Percentiles rank a stretch among this genome's conserved stretches.
Conservation (phyloP, 2,888 invertebrate species). For the Drosophila mulleri region DNA sequence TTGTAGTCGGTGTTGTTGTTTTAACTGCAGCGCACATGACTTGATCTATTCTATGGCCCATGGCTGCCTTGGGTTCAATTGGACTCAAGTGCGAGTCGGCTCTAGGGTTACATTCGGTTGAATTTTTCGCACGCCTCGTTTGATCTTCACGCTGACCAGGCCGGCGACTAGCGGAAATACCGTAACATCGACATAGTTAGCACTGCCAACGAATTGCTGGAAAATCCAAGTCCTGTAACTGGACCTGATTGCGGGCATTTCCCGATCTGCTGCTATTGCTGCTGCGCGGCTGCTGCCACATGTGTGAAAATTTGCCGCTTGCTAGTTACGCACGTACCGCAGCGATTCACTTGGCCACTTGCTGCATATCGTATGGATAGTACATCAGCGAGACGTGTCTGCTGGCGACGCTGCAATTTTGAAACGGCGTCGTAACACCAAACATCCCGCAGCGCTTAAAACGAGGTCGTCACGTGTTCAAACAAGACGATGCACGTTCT, state of each 20-base stretch:
- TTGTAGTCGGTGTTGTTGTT: conserved; percentile 54
- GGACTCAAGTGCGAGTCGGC: conserved; percentile 39
- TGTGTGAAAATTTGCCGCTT: conserved; percentile 66
- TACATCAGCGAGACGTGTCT: conserved; percentile 52
- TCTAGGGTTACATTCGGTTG: conserved; percentile 67
- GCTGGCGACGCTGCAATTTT: conserved; percentile 54
- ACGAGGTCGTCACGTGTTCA: conserved; percentile 77
- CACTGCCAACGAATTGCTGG: conserved; percentile 41
- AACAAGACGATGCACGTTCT: conserved; percentile 61
- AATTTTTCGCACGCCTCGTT: conserved; percentile 71
- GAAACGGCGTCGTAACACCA: conserved; percentile 49
- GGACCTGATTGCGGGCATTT: conserved; percentile 63
- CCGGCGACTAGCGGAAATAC: conserved; percentile 63
- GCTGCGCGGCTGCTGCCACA: conserved; percentile 31
- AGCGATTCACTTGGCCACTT: conserved; percentile 39
- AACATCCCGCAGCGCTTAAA: conserved; percentile 64
- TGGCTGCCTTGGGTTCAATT: background rate
- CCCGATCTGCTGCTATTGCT: conserved; percentile 23
- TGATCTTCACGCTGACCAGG: conserved; percentile 61
- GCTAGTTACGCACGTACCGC: conserved; percentile 57
- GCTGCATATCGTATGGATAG: conserved; percentile 30
- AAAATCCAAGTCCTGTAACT: conserved; percentile 58
- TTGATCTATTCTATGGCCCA: conserved; percentile 6
- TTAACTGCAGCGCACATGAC: conserved; percentile 54
- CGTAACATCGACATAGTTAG: conserved; percentile 58